Base-by-base conservation (phyloP, 2,888 invertebrate species). In the Phortica okadai region DNA sequence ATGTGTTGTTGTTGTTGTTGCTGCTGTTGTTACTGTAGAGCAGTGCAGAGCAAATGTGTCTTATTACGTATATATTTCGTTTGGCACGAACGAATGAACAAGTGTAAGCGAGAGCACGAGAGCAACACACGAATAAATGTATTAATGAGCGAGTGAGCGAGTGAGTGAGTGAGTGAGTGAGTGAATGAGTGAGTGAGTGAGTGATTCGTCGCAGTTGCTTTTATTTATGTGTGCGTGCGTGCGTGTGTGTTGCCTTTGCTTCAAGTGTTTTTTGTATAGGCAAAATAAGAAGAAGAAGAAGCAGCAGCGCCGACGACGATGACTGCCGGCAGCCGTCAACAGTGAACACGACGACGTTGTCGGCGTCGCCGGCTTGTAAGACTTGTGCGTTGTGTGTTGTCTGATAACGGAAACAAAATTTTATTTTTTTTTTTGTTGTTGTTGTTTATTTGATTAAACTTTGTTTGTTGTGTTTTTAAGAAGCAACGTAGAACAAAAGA, bases 291-390 rank as follows among this genome's bases (percentile, higher is more conserved):
- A 33, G 33, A 33, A 33, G 33, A 33, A 33, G 33, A 2, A 33
- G 33, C 33, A 33, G 33, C 33, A 33, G 1, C 33, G 14, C 0
- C 56, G 56, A 16, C 56, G 56, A 14, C 56, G 56, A 16, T 56
- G 6, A 56, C 56, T 56, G n/a, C 14, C 56, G 14, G n/a, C 14
- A 14, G 16, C 56, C n/a, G n/a, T 56, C 56, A 16, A 16, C 56
- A 33, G 33, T 8, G 10, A 62, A 25, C 62, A 62, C 62, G 62
- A 62, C 4, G 33, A 33, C 33, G 33, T 33, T 33, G 33, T 33
- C 33, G 33, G 33, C 33, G 33, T 33, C 33, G 84, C 50, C 83
- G 82, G 83, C 78, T 80, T 77, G 33, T 33, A 33, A 33, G 33
- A 33, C 2, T 33, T 33, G 33, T 33, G 33, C 4, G 33, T 33